Evolutionary conservation across 2,797 vertebrate species (phyloP).

Genomic region (Geotrypetes seraphini): DNA sequence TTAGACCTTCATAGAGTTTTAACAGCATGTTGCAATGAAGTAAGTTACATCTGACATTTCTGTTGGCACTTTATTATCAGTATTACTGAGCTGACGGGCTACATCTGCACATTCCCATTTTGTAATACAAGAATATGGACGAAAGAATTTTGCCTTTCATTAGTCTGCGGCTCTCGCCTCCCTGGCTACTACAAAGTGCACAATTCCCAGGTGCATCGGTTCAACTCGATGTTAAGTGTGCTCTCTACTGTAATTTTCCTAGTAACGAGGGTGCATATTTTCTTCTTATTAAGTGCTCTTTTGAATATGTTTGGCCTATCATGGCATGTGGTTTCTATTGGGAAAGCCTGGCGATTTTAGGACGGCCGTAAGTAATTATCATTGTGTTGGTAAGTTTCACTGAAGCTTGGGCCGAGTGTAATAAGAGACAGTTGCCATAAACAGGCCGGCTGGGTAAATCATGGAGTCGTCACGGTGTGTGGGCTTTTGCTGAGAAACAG

Average conservation of each 20-base stretch:
- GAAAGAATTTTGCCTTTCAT: constrained; percentile 23
- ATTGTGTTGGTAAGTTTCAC: constrained; percentile 52
- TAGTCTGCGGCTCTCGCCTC: constrained; percentile 3
- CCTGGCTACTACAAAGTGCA: constrained; percentile 16
- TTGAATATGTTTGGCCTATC: constrained; percentile 51
- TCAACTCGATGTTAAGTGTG: constrained; percentile 21
- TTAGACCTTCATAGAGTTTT: constrained; percentile 3
- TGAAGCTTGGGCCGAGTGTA: constrained; percentile 52
- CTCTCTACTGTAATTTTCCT: constrained; percentile 30
- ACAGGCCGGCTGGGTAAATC: constrained; percentile 56
- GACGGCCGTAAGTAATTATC: constrained; percentile 65
- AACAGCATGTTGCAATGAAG: constrained; percentile 18
- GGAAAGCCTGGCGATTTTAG: constrained; percentile 55
- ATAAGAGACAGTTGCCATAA: constrained; percentile 69
- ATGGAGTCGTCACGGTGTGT: constrained; percentile 64
- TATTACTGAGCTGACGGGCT: constrained; percentile 14
- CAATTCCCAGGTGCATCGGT: constrained; percentile 18
- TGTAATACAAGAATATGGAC: neutral
- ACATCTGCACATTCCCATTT: neutral
- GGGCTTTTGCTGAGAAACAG: constrained; percentile 58
- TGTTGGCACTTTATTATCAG: constrained; percentile 1
- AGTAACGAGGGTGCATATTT: constrained; percentile 76
- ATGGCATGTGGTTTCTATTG: constrained; percentile 98
- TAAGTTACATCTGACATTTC: constrained; percentile 19
- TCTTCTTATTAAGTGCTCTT: constrained; percentile 83